These are phyloP conservation scores for Oxyteleia sp. DNA, from an alignment of 2,888 invertebrate species.

Conservation along the genomic window DNA sequence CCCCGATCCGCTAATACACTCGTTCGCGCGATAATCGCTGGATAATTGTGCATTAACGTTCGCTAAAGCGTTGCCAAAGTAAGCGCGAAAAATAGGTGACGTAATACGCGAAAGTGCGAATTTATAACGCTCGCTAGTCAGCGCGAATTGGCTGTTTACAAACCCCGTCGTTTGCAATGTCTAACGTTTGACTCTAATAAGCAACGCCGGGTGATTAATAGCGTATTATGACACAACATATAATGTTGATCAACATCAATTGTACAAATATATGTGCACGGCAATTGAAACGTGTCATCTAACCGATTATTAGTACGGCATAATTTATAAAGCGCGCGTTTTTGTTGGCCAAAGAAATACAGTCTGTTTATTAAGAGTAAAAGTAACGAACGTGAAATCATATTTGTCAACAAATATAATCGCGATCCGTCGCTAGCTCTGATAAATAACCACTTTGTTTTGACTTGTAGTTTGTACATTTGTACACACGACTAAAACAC, in stretches of 20 bases:
- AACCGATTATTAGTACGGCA: conserved; percentile 69
- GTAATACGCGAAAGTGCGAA: conserved; percentile 25
- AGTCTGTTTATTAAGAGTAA: conserved; percentile 70
- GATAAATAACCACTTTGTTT: conserved; percentile 59
- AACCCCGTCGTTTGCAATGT: conserved; percentile 40
- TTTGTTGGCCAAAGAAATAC: conserved; percentile 71
- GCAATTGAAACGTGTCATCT: conserved; percentile 65
- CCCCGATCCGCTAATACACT: conserved; percentile 21
- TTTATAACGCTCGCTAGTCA: conserved; percentile 22
- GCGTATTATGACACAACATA: conserved; percentile 41
- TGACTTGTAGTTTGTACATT: no score
- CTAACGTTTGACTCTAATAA: conserved; percentile 44
- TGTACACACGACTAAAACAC: no score
- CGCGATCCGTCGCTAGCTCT: conserved; percentile 56
- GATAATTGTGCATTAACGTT: conserved; percentile 18
- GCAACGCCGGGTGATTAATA: conserved; percentile 48
- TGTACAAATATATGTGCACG: conserved; percentile 55
- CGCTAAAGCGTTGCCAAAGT: conserved; percentile 15
- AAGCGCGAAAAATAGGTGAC: conserved; percentile 16
- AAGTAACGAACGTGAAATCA: conserved; percentile 70
- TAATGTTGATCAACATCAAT: conserved; percentile 65
- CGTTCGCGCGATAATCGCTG: conserved; percentile 15
- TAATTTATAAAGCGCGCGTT: conserved; percentile 71
- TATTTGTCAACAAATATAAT: conserved; percentile 72
- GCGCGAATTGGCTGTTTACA: conserved; percentile 33